Base-by-base conservation (phyloP, 2,113 vertebrate species). In the Peromyscus maniculatus region DNA sequence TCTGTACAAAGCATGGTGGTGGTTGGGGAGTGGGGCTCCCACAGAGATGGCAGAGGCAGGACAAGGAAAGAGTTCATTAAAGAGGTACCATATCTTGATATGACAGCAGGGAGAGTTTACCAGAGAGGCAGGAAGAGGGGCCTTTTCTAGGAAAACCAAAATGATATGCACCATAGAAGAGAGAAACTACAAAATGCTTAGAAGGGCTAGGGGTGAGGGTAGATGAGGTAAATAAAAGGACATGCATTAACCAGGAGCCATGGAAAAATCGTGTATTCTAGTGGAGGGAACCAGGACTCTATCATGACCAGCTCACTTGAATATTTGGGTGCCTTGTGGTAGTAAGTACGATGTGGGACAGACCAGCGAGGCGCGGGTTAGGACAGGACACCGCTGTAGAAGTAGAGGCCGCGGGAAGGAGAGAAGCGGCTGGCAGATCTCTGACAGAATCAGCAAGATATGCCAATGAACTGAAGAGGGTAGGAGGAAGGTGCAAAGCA, bases 181-280 rank as follows among this genome's bases (percentile, higher is more conserved):
- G 43, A 86, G 43, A 86, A 93, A 87, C n/a, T 74, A 95, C 43
- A 67, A 74, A 86, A 71, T 75, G 80, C 31, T 57, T 59, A 9
- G 13, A 8, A 79, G 55, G 86, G n/a, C 78, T 49, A 12, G 33
- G 43, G 69, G 36, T 19, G 5, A 21, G 26, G 36, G 8, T 13
- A 86, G 8, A 83, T 21, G 39, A 71, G 21, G 46, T 21, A 52
- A 71, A 46, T 21, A 31, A 62, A 62, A 31, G 5, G 8, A 64
- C 24, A 84, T 36, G n/a, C 57, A 13, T 36, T 91, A 74, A 84
- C 8, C 19, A 78, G 36, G 49, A 91, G 57, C 77, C 46, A 46
- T 2, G 11, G 36, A 66, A 55, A 75, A 88, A 64, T 26, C 46
- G 11, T 36, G 3, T 24, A 21, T 52, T 46, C 36, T 46, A 66